Evolutionary conservation across 2,888 invertebrate species (phyloP).

Genomic region (Agrochola macilenta): DNA sequence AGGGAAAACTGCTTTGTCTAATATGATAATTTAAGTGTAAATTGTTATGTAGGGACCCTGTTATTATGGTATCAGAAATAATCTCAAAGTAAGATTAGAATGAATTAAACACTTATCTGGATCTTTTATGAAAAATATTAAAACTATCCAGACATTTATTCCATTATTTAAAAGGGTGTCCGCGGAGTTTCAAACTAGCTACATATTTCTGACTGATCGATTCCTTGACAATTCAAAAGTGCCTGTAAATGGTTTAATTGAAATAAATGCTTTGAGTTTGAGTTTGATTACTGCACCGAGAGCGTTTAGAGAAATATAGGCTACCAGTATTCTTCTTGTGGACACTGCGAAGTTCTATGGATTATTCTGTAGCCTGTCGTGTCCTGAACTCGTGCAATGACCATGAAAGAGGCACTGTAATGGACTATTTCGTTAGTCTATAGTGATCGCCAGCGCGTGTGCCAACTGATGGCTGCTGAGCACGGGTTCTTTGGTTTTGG

Average conservation of each 20-base stretch:
- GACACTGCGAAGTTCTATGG: no score
- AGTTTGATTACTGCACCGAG: background rate
- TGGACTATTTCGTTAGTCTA: no score
- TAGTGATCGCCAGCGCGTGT: no score
- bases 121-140: background rate
- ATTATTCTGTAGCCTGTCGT: background rate
- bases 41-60: slow-evolving; percentile 20
- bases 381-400: background rate
- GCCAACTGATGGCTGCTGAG: background rate
- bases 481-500: background rate
- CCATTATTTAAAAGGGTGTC: no score
- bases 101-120: background rate
- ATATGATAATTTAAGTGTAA: slow-evolving; percentile 31
- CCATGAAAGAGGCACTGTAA: background rate
- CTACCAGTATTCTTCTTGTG: background rate
- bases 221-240: no score
- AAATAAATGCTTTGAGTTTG: no score
- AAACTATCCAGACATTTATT: background rate
- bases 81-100: slow-evolving; percentile 24
- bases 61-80: slow-evolving; percentile 22
- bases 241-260: no score
- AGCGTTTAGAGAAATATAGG: slow-evolving; percentile 4
- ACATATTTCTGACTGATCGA: no score
- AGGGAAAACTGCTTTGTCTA: slow-evolving; percentile 17
- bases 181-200: no score